These are phyloP conservation scores for Dryoscopus gambensis DNA, from an alignment of 2,113 vertebrate genomes.

Conservation along the genomic window DNA sequence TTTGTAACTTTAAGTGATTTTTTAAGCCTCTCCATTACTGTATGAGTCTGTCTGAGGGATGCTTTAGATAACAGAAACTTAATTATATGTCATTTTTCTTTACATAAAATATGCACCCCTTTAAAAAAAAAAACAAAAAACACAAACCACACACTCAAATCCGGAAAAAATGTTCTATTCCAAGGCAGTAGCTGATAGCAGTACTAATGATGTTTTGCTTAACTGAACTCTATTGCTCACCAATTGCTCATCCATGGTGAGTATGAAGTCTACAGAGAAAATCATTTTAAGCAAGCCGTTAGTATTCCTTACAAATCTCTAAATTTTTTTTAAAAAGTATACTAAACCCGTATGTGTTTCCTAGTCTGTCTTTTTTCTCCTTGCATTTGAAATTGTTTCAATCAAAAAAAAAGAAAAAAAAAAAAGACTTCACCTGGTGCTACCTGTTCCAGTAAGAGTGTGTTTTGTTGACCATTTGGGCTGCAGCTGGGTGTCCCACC, in stretches of 20 bases:
- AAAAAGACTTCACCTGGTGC: neutral
- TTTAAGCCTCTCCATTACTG: neutral
- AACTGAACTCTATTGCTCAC: slow-evolving; percentile 28
- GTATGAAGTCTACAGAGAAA: slow-evolving; percentile 60
- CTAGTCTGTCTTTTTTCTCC: neutral
- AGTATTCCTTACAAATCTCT: slow-evolving; percentile 56
- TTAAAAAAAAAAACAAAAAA: neutral
- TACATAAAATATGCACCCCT: neutral
- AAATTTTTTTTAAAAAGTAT: neutral
- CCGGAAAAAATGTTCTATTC: neutral
- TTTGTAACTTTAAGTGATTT: neutral
- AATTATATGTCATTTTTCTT: neutral
- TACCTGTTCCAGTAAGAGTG: neutral
- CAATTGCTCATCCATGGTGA: slow-evolving; percentile 47
- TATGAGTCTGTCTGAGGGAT: neutral
- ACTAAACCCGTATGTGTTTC: neutral
- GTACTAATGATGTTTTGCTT: neutral
- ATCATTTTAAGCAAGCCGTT: slow-evolving; percentile 46
- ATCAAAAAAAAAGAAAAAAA: neutral
- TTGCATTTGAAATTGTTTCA: neutral
- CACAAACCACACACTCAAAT: neutral
- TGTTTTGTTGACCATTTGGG: neutral
- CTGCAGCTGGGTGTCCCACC: fast-evolving
- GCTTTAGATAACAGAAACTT: neutral
- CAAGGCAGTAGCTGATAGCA: neutral